phyloP scores from a whole-genome alignment of 2,888 invertebrate species.

The Lordiphosa andalusiaca region DNA sequence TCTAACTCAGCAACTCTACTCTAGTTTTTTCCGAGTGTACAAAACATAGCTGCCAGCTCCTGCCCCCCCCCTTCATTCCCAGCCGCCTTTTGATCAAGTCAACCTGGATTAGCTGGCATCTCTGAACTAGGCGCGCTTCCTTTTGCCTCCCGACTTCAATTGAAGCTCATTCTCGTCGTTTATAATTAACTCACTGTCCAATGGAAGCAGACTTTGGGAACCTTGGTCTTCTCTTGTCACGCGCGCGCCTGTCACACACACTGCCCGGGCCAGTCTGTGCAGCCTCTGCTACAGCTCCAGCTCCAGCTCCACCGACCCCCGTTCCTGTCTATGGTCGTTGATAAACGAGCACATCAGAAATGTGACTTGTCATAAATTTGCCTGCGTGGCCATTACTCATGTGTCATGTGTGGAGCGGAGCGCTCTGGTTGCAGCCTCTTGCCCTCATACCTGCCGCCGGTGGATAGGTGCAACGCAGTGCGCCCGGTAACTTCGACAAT shows the following conservation, averaged over 20 bases:
- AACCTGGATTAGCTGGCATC: conserved; percentile 56
- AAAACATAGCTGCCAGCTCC: background rate
- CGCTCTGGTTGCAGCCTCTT: conserved; percentile 41
- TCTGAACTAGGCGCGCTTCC: conserved; percentile 16
- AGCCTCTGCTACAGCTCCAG: conserved; percentile 6
- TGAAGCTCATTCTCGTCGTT: conserved; percentile 59
- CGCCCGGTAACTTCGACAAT: conserved; percentile 60
- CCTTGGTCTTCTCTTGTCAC: conserved; percentile 59
- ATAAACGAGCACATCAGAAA: conserved; percentile 76
- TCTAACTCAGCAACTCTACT: no score
- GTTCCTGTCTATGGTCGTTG: conserved; percentile 66
- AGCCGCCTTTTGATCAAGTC: conserved; percentile 67
- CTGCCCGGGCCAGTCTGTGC: conserved; percentile 7
- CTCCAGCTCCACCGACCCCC: conserved; percentile 20
- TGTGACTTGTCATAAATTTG: conserved; percentile 80
- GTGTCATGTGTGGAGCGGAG: conserved; percentile 72
- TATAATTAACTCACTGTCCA: conserved; percentile 76
- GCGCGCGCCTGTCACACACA: conserved; percentile 58
- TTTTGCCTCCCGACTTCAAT: conserved; percentile 31
- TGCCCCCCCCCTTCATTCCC: conserved; percentile 10
- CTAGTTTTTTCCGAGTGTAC: no score
- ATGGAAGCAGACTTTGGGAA: conserved; percentile 46
- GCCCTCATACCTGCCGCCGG: conserved; percentile 21
- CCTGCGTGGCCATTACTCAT: conserved; percentile 78
- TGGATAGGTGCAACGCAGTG: conserved; percentile 37